Percentiles rank a stretch among this genome's conserved stretches.
These are phyloP conservation scores for Tricholaema leucomelas DNA, from an alignment of 2,113 vertebrate genomes.

Conservation along the genomic window DNA sequence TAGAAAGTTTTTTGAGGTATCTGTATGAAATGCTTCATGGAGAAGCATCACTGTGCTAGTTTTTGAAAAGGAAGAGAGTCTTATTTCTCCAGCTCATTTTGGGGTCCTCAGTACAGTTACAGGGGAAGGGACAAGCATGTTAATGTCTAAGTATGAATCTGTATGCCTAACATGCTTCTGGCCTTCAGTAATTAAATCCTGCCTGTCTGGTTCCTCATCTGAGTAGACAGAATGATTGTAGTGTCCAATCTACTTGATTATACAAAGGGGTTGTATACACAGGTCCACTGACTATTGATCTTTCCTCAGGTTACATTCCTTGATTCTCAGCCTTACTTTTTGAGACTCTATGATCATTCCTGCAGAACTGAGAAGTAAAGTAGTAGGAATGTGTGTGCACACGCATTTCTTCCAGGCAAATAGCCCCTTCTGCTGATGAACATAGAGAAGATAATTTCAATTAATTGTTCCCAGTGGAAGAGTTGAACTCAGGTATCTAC, in stretches of 20 bases:
- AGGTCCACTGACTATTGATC: not conserved
- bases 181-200: not conserved
- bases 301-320: not conserved
- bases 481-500: not conserved
- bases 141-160: not conserved
- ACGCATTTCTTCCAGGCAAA: not conserved
- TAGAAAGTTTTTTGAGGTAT: not conserved
- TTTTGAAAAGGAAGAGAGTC: not conserved
- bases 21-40: not conserved
- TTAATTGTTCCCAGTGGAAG: not conserved
- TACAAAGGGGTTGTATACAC: not conserved
- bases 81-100: not conserved
- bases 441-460: not conserved
- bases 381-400: not conserved
- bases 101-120: not conserved
- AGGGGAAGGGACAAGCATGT: not conserved
- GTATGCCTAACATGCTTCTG: not conserved
- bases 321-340: not conserved
- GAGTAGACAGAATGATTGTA: not conserved
- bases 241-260: not conserved
- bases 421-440: not conserved
- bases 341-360: not conserved
- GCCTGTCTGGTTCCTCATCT: not conserved
- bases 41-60: not conserved
- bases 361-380: not conserved